Evolutionary conservation across 2,888 invertebrate genomes (phyloP), one percentile per base, ranked within the genome.

Genomic region (Junonia oenone): DNA sequence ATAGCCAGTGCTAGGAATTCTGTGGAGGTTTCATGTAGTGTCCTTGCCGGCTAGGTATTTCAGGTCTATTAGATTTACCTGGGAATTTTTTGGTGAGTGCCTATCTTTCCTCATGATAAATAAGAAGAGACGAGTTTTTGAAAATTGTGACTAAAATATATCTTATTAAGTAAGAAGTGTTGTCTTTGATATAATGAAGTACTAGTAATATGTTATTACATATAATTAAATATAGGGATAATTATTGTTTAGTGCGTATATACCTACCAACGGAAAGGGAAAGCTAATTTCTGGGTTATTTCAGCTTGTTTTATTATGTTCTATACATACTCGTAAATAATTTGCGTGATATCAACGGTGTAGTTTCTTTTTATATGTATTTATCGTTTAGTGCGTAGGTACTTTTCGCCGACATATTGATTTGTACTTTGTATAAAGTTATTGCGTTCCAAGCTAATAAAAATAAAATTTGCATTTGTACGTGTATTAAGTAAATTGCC

Each of bases 21-120:
- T 46, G 57, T 45, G 49, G 50, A 64, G 66, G 62, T 66, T 62
- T 54, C 45, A 62, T 57, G 51, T 52, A 45, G 33, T 33, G 51
- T 40, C 40, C 8, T n/a, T 45, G 40, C 57, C 51, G 45, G 49
- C 13, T 27, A 6, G 6, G 4, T 46, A 6, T 19, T 48, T 22
- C 22, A 14, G 40, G 15, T 13, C 6, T 27, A 31, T 6, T 35
- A 3, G 1, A 9, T n/a, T 8, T 43, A 40, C 14, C n/a, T 29
- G 15, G 14, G 2, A n/a, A 6, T 14, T 48, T 48, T 47, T 43
- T 9, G 47, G 53, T 54, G 19, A 40, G 53, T 33, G 9, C 27
- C 14, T 35, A 22, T 6, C 2, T 8, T 13, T 6, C 11, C 5
- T 19, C 1, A 11, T 11, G 11, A 2, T 11, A 19, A n/a, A n/a